Percentiles rank a stretch among this genome's conserved stretches.
phyloP scores from a whole-genome alignment of 2,113 vertebrate genomes.

The Rhegmatorhina hoffmannsi region DNA sequence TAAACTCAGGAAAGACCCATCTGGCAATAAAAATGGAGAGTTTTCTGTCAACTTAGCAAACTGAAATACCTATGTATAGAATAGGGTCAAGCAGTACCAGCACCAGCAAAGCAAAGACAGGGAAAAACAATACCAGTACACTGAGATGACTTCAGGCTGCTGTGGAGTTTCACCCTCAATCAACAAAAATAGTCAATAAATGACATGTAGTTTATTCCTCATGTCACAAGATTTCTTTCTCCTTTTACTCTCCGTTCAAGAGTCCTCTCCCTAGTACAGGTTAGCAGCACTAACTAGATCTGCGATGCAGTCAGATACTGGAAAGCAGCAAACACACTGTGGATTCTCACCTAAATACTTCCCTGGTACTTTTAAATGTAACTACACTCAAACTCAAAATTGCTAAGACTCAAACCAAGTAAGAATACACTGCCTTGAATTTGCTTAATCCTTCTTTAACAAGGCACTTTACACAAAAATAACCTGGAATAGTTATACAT shows the following conservation, averaged over 20 bases:
- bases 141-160: neutral
- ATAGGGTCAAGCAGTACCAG: neutral
- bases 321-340: neutral
- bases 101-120: neutral
- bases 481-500: neutral
- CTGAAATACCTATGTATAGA: neutral
- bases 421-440: neutral
- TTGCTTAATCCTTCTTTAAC: neutral
- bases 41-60: neutral
- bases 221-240: neutral
- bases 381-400: neutral
- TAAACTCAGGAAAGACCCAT: neutral
- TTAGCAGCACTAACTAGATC: neutral
- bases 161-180: neutral
- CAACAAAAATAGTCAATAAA: neutral
- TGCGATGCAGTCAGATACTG: neutral
- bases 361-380: neutral
- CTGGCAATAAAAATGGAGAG: neutral
- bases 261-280: neutral
- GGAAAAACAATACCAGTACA: neutral
- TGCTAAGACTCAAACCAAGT: neutral
- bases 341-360: neutral
- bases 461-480: neutral
- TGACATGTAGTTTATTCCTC: neutral
- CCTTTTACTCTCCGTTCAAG: neutral